phyloP scores from a whole-genome alignment of 2,113 vertebrate species.

The Columba livia region DNA sequence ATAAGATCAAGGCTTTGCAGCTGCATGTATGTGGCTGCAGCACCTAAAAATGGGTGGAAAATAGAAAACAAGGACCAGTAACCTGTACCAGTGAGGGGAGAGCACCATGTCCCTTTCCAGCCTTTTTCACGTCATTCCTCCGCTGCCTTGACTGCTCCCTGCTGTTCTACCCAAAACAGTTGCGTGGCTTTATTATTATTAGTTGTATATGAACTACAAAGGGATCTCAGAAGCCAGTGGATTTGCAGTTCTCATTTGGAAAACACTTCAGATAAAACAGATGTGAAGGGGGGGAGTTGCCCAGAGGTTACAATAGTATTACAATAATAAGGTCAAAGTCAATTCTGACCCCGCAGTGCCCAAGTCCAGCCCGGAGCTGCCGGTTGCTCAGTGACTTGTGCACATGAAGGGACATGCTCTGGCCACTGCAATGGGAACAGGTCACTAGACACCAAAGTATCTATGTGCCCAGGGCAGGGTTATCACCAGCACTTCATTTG shows the following conservation, averaged over 20 bases:
- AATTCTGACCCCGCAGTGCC: too few species aligned
- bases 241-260: background rate
- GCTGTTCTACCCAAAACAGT: background rate
- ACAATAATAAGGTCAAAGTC: background rate
- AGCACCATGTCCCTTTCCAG: rapidly evolving
- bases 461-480: background rate
- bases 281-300: background rate
- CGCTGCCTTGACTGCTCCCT: background rate
- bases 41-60: rapidly evolving
- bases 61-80: background rate
- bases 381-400: rapidly evolving
- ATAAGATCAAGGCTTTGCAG: background rate
- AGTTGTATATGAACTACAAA: background rate
- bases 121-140: background rate
- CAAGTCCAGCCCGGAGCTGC: background rate
- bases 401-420: background rate
- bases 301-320: background rate
- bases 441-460: rapidly evolving
- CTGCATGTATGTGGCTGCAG: rapidly evolving
- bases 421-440: rapidly evolving
- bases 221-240: background rate
- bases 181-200: background rate
- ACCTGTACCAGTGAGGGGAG: background rate
- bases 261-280: background rate
- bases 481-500: rapidly evolving